Evolutionary conservation across 2,113 vertebrate genomes (phyloP).

Genomic region (Bucco capensis): DNA sequence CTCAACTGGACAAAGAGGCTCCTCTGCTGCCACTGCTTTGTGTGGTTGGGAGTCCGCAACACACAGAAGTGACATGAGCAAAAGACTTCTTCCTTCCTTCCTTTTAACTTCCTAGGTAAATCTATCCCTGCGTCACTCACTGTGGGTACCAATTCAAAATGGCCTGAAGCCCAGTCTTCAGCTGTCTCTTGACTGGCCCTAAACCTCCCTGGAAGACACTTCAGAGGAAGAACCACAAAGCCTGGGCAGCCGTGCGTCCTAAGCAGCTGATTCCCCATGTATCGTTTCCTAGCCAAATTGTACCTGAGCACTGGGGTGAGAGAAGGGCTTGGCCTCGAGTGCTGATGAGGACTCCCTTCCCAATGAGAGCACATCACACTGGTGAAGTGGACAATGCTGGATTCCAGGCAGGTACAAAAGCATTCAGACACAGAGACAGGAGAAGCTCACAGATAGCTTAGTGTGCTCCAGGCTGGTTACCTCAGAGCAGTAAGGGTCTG

Average conservation of each 20-base stretch:
- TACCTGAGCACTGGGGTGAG: not conserved
- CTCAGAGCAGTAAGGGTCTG: not conserved
- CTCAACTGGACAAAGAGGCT: not conserved
- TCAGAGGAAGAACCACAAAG: not conserved
- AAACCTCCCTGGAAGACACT: not conserved
- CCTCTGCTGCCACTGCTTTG: not conserved
- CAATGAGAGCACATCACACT: fast-evolving
- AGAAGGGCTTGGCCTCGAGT: fast-evolving
- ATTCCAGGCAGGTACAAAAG: not conserved
- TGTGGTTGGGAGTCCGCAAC: not conserved
- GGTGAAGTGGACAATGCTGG: not conserved
- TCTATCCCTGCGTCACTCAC: not conserved
- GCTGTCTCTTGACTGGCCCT: not conserved
- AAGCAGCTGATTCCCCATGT: not conserved
- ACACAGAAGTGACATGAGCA: not conserved
- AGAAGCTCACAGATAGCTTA: not conserved
- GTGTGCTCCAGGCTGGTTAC: not conserved
- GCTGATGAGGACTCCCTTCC: not conserved
- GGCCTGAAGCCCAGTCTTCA: not conserved
- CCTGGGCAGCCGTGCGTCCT: not conserved
- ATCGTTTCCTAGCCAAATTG: not conserved
- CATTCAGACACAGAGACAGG: fast-evolving
- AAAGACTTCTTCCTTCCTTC: not conserved
- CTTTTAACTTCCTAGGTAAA: not conserved
- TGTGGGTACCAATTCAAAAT: not conserved